A percentile compares a stretch with the other conserved stretches of the same genome.
These are phyloP conservation scores for Tiliqua scincoides DNA, from an alignment of 2,113 vertebrate genomes.

Conservation along the genomic window DNA sequence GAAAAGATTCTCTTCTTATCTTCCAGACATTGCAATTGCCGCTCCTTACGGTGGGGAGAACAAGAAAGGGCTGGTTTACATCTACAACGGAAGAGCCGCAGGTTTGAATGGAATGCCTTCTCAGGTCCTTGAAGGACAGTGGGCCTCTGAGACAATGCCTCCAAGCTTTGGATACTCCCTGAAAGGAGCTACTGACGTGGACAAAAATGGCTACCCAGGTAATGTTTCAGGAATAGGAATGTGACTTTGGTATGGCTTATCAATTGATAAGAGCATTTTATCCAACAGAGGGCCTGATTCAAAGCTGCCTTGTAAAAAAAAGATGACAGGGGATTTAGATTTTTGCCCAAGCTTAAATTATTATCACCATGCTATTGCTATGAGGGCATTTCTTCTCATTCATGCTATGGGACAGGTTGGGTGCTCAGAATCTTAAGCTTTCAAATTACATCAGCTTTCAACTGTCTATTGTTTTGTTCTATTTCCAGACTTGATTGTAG, in stretches of 20 bases:
- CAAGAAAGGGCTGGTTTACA: constrained; percentile 88
- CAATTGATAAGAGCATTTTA: background rate
- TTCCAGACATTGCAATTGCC: constrained; percentile 90
- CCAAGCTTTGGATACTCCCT: constrained; percentile 95
- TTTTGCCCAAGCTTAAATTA: background rate
- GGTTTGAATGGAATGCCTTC: constrained; percentile 83
- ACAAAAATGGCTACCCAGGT: constrained; percentile 97
- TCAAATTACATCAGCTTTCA: background rate
- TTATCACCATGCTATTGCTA: background rate
- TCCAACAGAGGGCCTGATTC: background rate
- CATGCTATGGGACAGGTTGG: background rate
- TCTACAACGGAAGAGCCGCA: constrained; percentile 87
- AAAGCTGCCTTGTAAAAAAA: background rate
- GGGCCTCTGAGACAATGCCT: constrained; percentile 90
- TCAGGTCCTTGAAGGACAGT: constrained; percentile 89
- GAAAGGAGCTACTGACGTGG: constrained; percentile 92
- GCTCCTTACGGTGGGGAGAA: constrained; percentile 90
- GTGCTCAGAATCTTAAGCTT: background rate
- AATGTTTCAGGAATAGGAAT: constrained; percentile 19
- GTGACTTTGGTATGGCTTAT: background rate
- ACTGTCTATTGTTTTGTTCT: constrained; percentile 33
- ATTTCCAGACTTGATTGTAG: constrained; percentile 90
- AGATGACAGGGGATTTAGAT: background rate
- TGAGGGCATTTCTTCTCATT: background rate
- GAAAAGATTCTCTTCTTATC: background rate